Evolutionary conservation across 2,113 vertebrate species (phyloP).

Genomic region (Haemorhous mexicanus): DNA sequence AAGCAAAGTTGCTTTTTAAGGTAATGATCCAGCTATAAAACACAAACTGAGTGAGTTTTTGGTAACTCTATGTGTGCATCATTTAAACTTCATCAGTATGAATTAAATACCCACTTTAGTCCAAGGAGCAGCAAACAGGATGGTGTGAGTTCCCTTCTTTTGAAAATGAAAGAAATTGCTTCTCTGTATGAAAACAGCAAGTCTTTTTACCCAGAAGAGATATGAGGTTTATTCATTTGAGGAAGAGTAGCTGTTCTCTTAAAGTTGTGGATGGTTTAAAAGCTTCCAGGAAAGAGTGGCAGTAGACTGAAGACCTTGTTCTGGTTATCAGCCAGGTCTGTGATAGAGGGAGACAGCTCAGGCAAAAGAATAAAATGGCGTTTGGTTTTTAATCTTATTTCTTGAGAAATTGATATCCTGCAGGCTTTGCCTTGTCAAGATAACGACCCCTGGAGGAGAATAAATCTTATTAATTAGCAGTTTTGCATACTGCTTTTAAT

Average conservation of each 20-base stretch:
- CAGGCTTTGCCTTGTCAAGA: neutral
- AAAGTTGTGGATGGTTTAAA: neutral
- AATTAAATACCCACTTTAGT: neutral
- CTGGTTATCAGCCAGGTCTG: neutral
- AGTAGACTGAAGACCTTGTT: neutral
- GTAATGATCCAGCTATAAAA: neutral
- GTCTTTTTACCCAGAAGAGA: neutral
- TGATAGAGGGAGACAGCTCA: neutral
- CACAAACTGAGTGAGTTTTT: neutral
- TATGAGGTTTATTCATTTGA: neutral
- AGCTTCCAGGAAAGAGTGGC: neutral
- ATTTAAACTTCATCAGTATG: neutral
- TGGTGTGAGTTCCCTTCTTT: neutral
- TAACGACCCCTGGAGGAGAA: neutral
- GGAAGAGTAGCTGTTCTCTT: neutral
- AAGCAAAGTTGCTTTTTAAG: neutral
- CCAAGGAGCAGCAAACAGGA: neutral
- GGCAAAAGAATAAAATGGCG: neutral
- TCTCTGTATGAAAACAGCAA: neutral
- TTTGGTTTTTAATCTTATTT: neutral
- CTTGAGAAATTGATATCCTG: neutral
- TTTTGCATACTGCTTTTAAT: neutral
- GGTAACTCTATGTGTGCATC: neutral
- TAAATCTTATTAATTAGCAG: neutral
- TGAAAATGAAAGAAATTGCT: constrained; percentile 11